phyloP scores from a whole-genome alignment of 2,797 vertebrate genomes.

The Podarcis siculus region DNA sequence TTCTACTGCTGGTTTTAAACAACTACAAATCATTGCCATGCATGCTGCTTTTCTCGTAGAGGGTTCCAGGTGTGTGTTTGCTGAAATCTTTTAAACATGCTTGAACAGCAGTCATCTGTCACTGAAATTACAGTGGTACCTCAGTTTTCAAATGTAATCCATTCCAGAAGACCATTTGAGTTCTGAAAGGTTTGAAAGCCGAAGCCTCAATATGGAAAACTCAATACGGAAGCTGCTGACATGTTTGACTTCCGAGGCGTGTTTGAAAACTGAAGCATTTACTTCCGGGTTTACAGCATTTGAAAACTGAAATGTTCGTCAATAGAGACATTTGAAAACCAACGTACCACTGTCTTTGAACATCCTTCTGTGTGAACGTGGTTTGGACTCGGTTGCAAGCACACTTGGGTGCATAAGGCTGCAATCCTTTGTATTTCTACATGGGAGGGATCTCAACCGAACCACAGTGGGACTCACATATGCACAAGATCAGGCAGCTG shows the following conservation, averaged over 20 bases:
- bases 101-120: background rate
- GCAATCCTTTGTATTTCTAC: background rate
- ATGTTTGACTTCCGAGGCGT: no score
- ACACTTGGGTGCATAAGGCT: background rate
- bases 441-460: background rate
- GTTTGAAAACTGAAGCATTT: no score
- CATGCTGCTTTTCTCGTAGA: background rate
- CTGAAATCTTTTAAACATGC: background rate
- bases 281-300: no score
- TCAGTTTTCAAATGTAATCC: accelerated
- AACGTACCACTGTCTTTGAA: background rate
- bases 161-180: no score
- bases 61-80: background rate
- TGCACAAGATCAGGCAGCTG: background rate
- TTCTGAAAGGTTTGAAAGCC: no score
- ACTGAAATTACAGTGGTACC: background rate
- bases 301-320: no score
- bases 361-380: background rate
- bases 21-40: background rate
- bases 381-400: background rate
- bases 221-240: no score
- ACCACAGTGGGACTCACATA: background rate
- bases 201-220: no score
- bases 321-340: no score
- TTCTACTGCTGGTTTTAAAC: background rate